Percentiles rank a stretch among this genome's conserved stretches.
Conservation (phyloP, 2,797 vertebrate species). For the Chanos chanos region DNA sequence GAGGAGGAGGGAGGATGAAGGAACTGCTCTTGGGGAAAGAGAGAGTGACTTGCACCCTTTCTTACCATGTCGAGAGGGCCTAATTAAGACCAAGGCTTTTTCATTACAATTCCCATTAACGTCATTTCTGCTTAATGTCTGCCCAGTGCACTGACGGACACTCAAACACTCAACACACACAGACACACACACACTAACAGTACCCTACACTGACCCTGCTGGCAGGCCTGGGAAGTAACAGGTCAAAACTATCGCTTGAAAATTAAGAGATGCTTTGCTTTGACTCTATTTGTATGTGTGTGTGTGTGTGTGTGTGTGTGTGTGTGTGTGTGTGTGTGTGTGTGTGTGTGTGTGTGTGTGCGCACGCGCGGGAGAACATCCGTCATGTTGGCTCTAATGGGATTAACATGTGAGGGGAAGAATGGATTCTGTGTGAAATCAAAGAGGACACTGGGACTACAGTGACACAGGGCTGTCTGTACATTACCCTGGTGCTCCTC, state of each 20-base stretch:
- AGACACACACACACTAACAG: background rate
- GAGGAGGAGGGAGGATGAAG: slow-evolving; percentile 1
- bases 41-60: slow-evolving; percentile 44
- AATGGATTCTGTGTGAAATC: background rate
- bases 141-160: slow-evolving; percentile 48
- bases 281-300: background rate
- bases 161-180: slow-evolving; percentile 36
- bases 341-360: background rate
- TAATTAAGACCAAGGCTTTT: slow-evolving; percentile 71
- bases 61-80: slow-evolving; percentile 51
- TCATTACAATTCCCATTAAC: slow-evolving; percentile 73
- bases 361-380: slow-evolving; percentile 3
- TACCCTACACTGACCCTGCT: slow-evolving; percentile 35
- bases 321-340: slow-evolving; percentile 5
- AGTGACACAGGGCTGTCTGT: too few species aligned
- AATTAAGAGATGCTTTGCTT: slow-evolving; percentile 20
- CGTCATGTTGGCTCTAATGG: background rate
- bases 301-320: background rate
- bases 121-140: slow-evolving; percentile 68
- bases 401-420: background rate
- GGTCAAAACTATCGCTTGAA: background rate
- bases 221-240: slow-evolving; percentile 51
- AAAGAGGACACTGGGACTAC: background rate
- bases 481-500: too few species aligned
- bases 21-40: slow-evolving; percentile 46